phyloP scores from a whole-genome alignment of 2,888 invertebrate genomes.

The Ypsolopha scabrella region DNA sequence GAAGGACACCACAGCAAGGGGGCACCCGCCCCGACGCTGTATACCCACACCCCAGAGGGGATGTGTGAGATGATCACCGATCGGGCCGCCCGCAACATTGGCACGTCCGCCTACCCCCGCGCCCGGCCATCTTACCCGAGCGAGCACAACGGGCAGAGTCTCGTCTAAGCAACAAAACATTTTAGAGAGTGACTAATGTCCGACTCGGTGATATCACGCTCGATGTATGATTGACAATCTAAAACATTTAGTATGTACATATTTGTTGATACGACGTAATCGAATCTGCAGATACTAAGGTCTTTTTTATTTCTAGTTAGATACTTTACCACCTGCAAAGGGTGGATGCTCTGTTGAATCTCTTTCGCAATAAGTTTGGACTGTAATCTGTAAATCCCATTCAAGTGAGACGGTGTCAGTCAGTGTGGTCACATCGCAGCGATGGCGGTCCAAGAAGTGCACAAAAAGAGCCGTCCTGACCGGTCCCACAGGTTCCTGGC shows the following conservation, averaged over 20 bases:
- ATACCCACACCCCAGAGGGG: too few relatives aligned
- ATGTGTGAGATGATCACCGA: too few relatives aligned
- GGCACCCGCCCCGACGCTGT: too few relatives aligned
- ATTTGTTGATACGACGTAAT: too few relatives aligned
- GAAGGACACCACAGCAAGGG: too few relatives aligned
- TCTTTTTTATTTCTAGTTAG: too few relatives aligned
- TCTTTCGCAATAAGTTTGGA: background rate
- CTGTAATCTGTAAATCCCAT: background rate
- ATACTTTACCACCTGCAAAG: too few relatives aligned
- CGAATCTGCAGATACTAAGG: too few relatives aligned
- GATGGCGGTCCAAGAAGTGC: constrained; percentile 19
- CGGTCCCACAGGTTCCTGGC: constrained; percentile 46
- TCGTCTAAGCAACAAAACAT: background rate
- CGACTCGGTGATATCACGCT: too few relatives aligned
- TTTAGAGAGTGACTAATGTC: background rate
- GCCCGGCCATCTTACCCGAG: background rate
- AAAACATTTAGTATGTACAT: too few relatives aligned
- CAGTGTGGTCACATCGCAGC: constrained; percentile 8
- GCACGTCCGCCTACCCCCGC: constrained; percentile 55
- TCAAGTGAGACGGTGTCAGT: constrained; percentile 15
- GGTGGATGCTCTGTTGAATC: too few relatives aligned
- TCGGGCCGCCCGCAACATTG: constrained; percentile 26
- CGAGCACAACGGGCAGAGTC: background rate
- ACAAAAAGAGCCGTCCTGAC: constrained; percentile 42
- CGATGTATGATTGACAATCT: too few relatives aligned